Conservation (phyloP, 2,113 vertebrate genomes). For the Butorides virescens region DNA sequence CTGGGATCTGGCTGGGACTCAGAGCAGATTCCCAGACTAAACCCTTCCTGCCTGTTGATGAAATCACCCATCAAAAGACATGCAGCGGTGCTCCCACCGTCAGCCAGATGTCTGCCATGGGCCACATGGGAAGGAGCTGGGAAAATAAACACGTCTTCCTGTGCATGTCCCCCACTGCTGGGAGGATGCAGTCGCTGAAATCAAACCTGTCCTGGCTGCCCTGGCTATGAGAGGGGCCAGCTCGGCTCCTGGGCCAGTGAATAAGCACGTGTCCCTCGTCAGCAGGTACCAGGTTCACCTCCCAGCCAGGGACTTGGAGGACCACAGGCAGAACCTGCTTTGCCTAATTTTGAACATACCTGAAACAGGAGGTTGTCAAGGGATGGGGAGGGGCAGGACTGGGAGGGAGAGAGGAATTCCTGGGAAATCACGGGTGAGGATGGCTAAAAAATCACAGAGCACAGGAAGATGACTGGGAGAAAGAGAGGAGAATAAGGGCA, state of each 20-base stretch:
- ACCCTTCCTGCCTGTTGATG: background rate
- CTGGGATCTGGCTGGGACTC: background rate
- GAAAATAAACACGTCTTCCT: background rate
- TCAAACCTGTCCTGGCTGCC: background rate
- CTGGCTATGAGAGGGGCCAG: fast-evolving
- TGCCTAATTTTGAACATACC: background rate
- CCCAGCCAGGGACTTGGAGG: background rate
- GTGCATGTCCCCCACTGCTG: fast-evolving
- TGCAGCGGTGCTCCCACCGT: background rate
- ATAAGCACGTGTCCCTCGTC: background rate
- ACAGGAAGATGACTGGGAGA: background rate
- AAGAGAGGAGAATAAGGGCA: background rate
- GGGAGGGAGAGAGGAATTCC: background rate
- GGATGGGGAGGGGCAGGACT: background rate
- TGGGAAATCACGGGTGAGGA: background rate
- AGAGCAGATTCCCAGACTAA: background rate
- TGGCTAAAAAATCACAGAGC: background rate
- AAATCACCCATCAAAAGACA: background rate
- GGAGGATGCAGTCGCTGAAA: background rate
- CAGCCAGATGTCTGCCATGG: background rate
- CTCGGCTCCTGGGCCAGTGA: background rate
- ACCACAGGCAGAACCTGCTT: background rate
- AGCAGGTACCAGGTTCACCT: background rate
- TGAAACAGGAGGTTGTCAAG: background rate
- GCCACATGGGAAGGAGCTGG: background rate